Percentiles rank a stretch among this genome's conserved stretches.
phyloP scores from a whole-genome alignment of 1,140 invertebrate genomes.

The Drosophila saltans region DNA sequence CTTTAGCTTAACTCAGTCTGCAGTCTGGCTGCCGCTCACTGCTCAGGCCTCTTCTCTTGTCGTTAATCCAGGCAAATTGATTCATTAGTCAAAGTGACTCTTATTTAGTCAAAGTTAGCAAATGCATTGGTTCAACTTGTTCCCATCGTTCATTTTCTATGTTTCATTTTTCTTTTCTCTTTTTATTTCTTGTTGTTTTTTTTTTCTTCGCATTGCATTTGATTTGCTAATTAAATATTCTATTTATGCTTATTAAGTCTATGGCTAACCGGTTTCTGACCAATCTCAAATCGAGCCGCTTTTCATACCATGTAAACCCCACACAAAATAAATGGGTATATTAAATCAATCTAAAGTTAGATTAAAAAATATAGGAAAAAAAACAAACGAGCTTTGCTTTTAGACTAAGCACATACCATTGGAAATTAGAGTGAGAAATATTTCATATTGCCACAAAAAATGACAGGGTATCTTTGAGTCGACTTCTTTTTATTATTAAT shows the following conservation, averaged over 20 bases:
- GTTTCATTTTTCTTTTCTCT: constrained; percentile 33
- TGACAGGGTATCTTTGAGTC: background rate
- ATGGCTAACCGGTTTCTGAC: constrained; percentile 27
- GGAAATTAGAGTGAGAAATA: no score
- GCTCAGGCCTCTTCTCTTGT: constrained; percentile 15
- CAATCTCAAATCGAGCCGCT: constrained; percentile 5
- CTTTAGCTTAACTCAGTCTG: constrained; percentile 51
- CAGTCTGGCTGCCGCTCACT: constrained; percentile 28
- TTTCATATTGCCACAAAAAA: no score
- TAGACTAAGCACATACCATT: no score
- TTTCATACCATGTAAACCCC: background rate
- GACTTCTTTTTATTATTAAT: background rate
- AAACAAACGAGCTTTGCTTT: no score
- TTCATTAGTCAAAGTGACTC: constrained; percentile 81
- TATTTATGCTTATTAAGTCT: constrained; percentile 72
- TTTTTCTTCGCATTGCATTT: constrained; percentile 56
- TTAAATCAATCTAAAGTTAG: background rate
- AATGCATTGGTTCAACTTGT: constrained; percentile 20
- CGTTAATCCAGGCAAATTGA: constrained; percentile 69
- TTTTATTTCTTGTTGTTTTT: constrained; percentile 23
- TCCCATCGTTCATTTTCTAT: constrained; percentile 29
- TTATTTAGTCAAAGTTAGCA: constrained; percentile 61
- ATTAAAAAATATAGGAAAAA: no score
- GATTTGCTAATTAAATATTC: constrained; percentile 80
- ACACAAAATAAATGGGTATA: background rate